A percentile compares a stretch with the other conserved stretches of the same genome.
Conservation (phyloP, 2,888 invertebrate species). For the Abrostola tripartita region DNA sequence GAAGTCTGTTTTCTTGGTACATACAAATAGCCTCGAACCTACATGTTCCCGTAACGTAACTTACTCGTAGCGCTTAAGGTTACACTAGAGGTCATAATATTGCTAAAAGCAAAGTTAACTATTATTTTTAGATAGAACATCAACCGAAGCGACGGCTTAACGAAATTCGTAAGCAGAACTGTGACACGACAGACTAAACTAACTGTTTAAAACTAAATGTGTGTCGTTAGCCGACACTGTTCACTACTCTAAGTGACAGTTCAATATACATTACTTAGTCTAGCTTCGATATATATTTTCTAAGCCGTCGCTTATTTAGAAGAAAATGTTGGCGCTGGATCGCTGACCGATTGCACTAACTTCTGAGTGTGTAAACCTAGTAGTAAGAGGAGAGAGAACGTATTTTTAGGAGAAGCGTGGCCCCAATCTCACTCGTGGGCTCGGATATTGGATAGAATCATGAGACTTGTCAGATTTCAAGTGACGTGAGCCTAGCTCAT, state of each 20-base stretch:
- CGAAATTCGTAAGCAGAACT: not conserved
- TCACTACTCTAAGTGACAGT: not conserved
- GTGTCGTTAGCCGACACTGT: not conserved
- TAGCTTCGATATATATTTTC: too few species aligned
- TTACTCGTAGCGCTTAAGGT: constrained; percentile 25
- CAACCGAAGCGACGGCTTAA: not conserved
- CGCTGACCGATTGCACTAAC: constrained; percentile 27
- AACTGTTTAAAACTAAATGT: not conserved
- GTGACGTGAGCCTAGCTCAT: constrained; percentile 42
- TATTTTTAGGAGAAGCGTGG: constrained; percentile 18
- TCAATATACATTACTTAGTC: too few species aligned
- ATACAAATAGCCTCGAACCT: not conserved
- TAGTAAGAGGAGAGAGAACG: constrained; percentile 9
- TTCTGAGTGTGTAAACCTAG: constrained; percentile 12
- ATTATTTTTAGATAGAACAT: constrained; percentile 10
- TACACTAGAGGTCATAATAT: constrained; percentile 47
- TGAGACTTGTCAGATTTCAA: constrained; percentile 26
- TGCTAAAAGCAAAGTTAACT: constrained; percentile 36
- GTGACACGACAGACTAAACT: not conserved
- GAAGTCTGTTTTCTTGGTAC: too few species aligned
- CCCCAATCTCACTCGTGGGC: not conserved
- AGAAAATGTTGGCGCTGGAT: constrained; percentile 34
- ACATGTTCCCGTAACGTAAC: constrained; percentile 6
- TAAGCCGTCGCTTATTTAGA: constrained; percentile 9
- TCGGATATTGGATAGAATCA: constrained; percentile 14